Evolutionary conservation across 1,140 invertebrate species (phyloP), one percentile per base, ranked within the genome.

Genomic region (Lethrus apterus): DNA sequence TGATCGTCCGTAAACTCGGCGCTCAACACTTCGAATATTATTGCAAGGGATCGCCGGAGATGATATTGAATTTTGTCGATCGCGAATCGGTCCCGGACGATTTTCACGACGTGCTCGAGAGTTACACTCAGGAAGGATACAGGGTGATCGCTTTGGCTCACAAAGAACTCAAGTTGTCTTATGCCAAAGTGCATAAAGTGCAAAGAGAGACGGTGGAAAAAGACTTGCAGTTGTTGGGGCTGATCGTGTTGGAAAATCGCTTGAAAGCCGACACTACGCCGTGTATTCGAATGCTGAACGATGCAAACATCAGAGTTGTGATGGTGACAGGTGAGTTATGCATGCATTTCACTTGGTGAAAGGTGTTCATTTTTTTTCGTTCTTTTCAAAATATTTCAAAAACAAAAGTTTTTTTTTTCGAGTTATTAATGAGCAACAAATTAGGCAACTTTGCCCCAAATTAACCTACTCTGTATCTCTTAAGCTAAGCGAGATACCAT

Each of bases 1-100:
- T 98, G 0, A 85, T 96, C 35, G 81, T 83, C 1, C 73, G 86
- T 21, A 72, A 78, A 10, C 64, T 91, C 1, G 77, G 78, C 4
- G 77, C 77, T 1, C 69, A 78, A 23, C 70, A 83, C 43, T 84
- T 91, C 55, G 77, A 81, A 46, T 75, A 90, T 2, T 96, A 89
- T 60, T 86, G 83, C 50, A 98, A 98, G 72, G 94, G 94, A 2
- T 89, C 94, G 0, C 93, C 94, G 0, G 94, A 98, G 66, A 94
- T 87, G 77, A 79, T 98, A 36, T 8, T 90, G 79, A 57, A 67
- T 58, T 65, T 65, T 31, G 59, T 63, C 0, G 38, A 52, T 18
- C 60, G 63, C 10, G 65, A 68, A 43, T 53, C 70, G 56, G 70
- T 85, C 14, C 92, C 92, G 0, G 66, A 69, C 0, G 77, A 91